Conservation (phyloP, 2,797 vertebrate species). For the Nyctibius grandis region DNA sequence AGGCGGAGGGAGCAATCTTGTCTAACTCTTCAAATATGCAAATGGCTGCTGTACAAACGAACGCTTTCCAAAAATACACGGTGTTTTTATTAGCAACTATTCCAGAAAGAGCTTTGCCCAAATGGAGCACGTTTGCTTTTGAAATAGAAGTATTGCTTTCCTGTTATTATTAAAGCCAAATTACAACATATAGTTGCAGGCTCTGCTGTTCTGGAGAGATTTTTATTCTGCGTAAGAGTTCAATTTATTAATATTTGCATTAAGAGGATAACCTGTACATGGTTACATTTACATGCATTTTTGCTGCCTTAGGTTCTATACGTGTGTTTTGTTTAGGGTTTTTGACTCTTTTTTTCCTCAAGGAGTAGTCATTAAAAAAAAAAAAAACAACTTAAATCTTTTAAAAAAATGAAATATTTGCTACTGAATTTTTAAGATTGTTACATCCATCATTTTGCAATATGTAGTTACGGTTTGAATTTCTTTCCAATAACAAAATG, state of each 20-base stretch:
- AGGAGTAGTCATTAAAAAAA: not conserved
- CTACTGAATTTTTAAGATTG: not conserved
- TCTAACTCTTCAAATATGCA: not conserved
- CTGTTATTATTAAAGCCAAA: not conserved
- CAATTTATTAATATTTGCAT: not conserved
- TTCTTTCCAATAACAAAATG: not conserved
- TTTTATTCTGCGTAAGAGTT: not conserved
- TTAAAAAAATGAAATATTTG: not conserved
- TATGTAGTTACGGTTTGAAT: not conserved
- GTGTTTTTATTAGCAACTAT: not conserved
- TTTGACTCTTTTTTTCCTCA: not conserved
- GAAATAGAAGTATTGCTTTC: not conserved
- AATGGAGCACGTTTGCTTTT: rapidly evolving
- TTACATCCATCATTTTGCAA: not conserved
- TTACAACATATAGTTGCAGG: not conserved
- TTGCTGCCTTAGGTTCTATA: not conserved
- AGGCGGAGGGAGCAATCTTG: not conserved
- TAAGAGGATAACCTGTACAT: not conserved
- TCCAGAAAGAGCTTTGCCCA: not conserved
- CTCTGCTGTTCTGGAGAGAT: not conserved
- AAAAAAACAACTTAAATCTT: too few relatives aligned
- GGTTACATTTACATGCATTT: not conserved
- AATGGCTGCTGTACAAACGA: not conserved
- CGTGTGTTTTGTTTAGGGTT: not conserved
- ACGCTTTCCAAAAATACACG: rapidly evolving